These are phyloP conservation scores for Megathymus violae DNA, from an alignment of 1,140 invertebrate species.

Conservation along the genomic window DNA sequence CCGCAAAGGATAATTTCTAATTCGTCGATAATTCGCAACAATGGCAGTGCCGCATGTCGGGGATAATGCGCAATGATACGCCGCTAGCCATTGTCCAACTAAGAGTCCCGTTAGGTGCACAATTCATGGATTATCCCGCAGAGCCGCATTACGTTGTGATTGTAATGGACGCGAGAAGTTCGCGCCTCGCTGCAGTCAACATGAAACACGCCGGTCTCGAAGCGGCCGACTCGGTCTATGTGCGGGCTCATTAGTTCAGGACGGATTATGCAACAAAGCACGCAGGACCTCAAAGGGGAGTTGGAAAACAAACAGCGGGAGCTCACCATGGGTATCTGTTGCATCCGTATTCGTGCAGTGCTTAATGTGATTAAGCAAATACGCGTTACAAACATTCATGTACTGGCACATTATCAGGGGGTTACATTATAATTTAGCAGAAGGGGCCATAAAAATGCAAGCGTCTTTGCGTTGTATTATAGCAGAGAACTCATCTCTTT, in stretches of 20 bases:
- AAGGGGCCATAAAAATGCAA: too few relatives aligned
- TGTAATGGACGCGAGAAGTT: constrained; percentile 72
- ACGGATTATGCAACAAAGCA: constrained; percentile 69
- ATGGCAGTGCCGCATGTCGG: constrained; percentile 53
- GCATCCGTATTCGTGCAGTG: background rate
- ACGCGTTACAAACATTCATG: too few relatives aligned
- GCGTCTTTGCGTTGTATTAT: too few relatives aligned
- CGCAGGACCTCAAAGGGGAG: constrained; percentile 55
- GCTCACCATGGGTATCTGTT: constrained; percentile 34
- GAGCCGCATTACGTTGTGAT: constrained; percentile 68
- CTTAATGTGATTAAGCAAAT: constrained; percentile 32
- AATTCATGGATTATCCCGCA: constrained; percentile 77
- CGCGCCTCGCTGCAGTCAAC: constrained; percentile 78
- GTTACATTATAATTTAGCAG: too few relatives aligned
- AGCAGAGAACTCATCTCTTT: too few relatives aligned
- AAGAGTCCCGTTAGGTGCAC: constrained; percentile 68
- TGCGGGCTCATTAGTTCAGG: constrained; percentile 57
- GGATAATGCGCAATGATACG: constrained; percentile 78
- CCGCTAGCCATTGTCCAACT: constrained; percentile 62
- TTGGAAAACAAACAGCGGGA: constrained; percentile 74
- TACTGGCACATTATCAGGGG: too few relatives aligned
- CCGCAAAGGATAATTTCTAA: constrained; percentile 70
- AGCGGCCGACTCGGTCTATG: constrained; percentile 50
- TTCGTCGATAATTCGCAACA: constrained; percentile 77
- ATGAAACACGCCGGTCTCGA: constrained; percentile 58